Conservation (phyloP, 1,140 invertebrate genomes). For the Lethrus apterus region DNA sequence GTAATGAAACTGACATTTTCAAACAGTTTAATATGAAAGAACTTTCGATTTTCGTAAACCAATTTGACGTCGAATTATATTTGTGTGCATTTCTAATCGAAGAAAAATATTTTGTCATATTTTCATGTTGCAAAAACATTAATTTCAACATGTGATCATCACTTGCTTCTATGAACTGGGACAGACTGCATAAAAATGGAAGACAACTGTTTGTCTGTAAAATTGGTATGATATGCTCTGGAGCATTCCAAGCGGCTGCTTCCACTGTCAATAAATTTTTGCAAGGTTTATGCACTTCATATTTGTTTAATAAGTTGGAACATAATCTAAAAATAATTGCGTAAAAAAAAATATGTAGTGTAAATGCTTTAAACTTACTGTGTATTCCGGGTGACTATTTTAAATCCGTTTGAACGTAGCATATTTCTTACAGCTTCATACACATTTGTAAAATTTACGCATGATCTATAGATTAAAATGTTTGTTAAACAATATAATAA, state of each 20-base stretch:
- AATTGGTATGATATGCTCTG: constrained; percentile 46
- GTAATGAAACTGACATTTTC: constrained; percentile 39
- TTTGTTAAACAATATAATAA: constrained; percentile 24
- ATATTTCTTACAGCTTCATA: constrained; percentile 18
- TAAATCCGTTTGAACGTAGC: constrained; percentile 28
- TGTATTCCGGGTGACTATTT: constrained; percentile 27
- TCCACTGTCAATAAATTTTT: constrained; percentile 39
- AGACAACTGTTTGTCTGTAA: constrained; percentile 45
- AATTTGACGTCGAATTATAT: constrained; percentile 43
- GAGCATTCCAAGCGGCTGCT: constrained; percentile 40
- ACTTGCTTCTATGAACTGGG: constrained; percentile 33
- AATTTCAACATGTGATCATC: constrained; percentile 33
- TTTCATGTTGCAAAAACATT: constrained; percentile 31
- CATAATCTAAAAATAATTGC: constrained; percentile 42
- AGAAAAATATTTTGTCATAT: constrained; percentile 29
- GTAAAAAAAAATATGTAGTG: background rate
- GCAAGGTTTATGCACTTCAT: constrained; percentile 39
- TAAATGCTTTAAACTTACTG: constrained; percentile 24
- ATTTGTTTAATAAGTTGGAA: constrained; percentile 43
- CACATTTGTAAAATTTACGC: constrained; percentile 7
- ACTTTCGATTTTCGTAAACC: constrained; percentile 52
- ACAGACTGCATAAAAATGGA: constrained; percentile 44
- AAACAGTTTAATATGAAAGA: constrained; percentile 45
- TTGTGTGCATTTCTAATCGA: constrained; percentile 21
- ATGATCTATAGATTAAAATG: constrained; percentile 16